Evolutionary conservation across 2,888 invertebrate genomes (phyloP), one percentile per base, ranked within the genome.

Genomic region (Drosophila testacea): DNA sequence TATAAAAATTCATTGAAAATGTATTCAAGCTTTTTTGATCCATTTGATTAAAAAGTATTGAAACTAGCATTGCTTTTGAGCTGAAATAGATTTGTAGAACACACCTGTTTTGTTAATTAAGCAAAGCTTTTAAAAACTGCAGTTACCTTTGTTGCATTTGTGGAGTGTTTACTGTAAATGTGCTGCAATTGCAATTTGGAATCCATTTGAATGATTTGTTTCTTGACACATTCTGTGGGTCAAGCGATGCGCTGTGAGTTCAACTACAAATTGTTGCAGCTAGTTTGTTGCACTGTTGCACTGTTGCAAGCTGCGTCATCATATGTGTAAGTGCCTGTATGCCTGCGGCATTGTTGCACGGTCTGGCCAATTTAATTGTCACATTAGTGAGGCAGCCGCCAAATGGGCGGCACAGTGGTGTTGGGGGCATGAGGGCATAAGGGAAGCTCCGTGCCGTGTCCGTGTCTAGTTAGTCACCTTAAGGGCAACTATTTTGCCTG

Each of bases 361-460:
- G 39, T 39, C 54, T 66, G 47, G 77, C 55, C 75, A 75, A 84
- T 82, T 82, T 84, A 73, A 84, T 84, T 82, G 81, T 84, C 81
- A 69, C 84, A 72, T 82, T 75, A 66, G 69, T 66, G 66, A 54
- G 47, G 42, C 47, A 42, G 42, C 27, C 55, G 69, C 52, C 67
- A 41, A 41, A 48, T 63, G 62, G 36, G 38, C 44, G 46, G 11
- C n/a, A 11, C 41, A n/a, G 22, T 9, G 2, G 16, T 6, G 9
- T 10, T 10, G 0, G 16, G 2, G 16, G 13, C 7, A 7, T 4
- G 4, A 13, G 16, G 0, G 13, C 13, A n/a, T 4, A 34, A 10
- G 42, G 5, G 4, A 13, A 9, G 13, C 6, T 48, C 32, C n/a
- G n/a, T n/a, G 13, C 6, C 44, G 27, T 30, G 34, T 48, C 13